These are phyloP conservation scores for Onychomys leucogaster DNA, from an alignment of 2,797 vertebrate species.

Conservation along the genomic window DNA sequence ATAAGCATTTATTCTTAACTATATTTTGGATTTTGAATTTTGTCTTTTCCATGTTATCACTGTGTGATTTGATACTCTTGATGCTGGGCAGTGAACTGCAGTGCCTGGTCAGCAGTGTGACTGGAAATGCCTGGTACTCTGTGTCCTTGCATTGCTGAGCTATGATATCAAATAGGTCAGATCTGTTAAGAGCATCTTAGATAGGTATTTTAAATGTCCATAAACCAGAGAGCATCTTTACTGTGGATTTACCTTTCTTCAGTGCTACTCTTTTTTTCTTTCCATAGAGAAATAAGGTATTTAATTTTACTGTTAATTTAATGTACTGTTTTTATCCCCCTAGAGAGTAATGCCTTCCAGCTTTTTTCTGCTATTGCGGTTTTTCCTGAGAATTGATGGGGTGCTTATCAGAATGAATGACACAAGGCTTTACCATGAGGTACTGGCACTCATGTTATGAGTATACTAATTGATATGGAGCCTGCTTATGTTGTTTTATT, in stretches of 20 bases:
- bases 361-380: conserved; percentile 96
- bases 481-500: neutral
- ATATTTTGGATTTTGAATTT: neutral
- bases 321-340: conserved; percentile 23
- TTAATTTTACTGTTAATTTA: conserved; percentile 55
- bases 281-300: conserved; percentile 39
- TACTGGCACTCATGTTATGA: conserved; percentile 12
- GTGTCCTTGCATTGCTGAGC: neutral
- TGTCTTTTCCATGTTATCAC: neutral
- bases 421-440: conserved; percentile 96
- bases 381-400: conserved; percentile 97
- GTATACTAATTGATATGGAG: neutral
- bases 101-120: neutral
- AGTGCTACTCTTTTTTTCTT: neutral
- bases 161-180: neutral
- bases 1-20: neutral
- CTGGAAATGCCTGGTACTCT: neutral
- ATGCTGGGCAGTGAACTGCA: neutral
- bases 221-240: neutral
- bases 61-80: neutral
- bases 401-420: conserved; percentile 98
- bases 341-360: conserved; percentile 99
- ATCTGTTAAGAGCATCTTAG: neutral
- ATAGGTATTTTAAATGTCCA: neutral
- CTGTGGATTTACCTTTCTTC: neutral